Evolutionary conservation across 2,113 vertebrate genomes (phyloP), one percentile per base, ranked within the genome.

Genomic region (Athene cunicularia): DNA sequence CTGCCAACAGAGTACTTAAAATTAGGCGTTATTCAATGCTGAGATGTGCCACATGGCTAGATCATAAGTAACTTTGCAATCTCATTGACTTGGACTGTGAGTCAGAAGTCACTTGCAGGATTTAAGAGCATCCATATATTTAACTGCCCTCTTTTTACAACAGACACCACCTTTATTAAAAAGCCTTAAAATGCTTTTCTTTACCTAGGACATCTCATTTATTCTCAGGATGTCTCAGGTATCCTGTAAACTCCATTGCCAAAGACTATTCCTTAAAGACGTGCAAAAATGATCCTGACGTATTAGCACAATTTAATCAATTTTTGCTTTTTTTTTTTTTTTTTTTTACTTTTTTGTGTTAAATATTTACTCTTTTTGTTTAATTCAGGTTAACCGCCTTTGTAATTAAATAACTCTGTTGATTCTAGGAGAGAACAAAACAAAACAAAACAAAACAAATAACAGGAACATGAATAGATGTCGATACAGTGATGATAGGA

Each of bases 121-220:
- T 95, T 96, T 89, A 95, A 85, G 77, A 95, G 20, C 18, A 59
- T 26, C 37, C 52, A 68, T 96, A 74, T 74, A 86, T 84, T 89
- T 89, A 91, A 94, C 60, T 87, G 35, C 15, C 80, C 12, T 88
- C 41, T 76, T 91, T 89, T 89, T 84, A 91, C 21, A 74, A 26
- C 52, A 76, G 49, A 71, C 30, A 84, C 5, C 4, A 66, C 14
- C 20, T 73, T 89, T 90, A 71, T 74, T 87, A 86, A 95, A 96
- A 84, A 64, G 8, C 14, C 14, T 60, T 73, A 50, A 50, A 83
- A 59, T 22, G 15, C 10, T 93, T 92, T 88, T 55, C 16, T 80
- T 92, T 84, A 53, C 14, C 32, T 50, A 47, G 17, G 28, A 53
- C 24, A 55, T 39, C 88, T 92, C 80, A 72, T 73, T 73, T 88